These are phyloP conservation scores for Trichopoda pennipes DNA, from an alignment of 2,888 invertebrate species.

Conservation along the genomic window DNA sequence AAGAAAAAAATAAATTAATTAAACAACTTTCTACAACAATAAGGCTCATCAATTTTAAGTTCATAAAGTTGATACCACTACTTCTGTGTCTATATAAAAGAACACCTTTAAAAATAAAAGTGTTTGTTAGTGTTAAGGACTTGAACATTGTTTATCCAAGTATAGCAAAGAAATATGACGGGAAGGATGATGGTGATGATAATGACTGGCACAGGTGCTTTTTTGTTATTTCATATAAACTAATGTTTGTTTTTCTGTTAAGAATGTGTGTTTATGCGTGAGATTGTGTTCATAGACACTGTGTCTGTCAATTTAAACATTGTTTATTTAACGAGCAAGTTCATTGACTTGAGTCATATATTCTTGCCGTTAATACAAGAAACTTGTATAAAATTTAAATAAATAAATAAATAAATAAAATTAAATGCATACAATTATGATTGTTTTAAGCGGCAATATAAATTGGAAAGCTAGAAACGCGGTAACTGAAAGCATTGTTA, in stretches of 20 bases:
- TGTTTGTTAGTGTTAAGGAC: slow-evolving; percentile 28
- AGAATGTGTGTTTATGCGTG: neutral
- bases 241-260: slow-evolving; percentile 3
- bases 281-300: slow-evolving; percentile 40
- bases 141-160: slow-evolving; percentile 28
- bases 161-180: neutral
- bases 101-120: neutral
- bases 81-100: neutral
- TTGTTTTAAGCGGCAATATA: slow-evolving; percentile 20
- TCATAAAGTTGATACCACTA: neutral
- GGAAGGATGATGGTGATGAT: neutral
- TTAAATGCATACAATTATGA: slow-evolving; percentile 1
- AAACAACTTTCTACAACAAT: slow-evolving; percentile 37
- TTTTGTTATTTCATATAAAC: slow-evolving; percentile 27
- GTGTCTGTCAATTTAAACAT: slow-evolving; percentile 57
- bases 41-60: slow-evolving; percentile 49
- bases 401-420: slow-evolving; percentile 14
- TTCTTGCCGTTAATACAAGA: slow-evolving; percentile 3
- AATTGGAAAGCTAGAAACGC: neutral
- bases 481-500: too few relatives aligned
- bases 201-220: slow-evolving; percentile 60
- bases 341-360: slow-evolving; percentile 55
- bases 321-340: slow-evolving; percentile 53
- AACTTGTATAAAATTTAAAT: neutral
- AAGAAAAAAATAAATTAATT: slow-evolving; percentile 2